Conservation (phyloP, 2,888 invertebrate genomes). For the Lasioglossum figueresi region DNA sequence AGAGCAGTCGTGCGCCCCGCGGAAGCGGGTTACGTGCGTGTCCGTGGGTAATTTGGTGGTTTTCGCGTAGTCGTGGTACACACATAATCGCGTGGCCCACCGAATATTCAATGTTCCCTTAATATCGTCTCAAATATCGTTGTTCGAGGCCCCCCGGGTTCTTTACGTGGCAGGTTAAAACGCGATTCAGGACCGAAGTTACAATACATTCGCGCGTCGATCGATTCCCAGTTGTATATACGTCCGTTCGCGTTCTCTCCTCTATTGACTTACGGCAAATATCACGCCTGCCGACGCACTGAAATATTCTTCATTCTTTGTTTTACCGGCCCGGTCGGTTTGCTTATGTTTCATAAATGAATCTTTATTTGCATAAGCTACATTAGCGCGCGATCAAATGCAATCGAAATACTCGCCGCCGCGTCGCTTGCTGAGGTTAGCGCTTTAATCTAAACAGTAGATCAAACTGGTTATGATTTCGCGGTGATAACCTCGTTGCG, state of each 20-base stretch:
- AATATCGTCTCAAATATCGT: slow-evolving; percentile 15
- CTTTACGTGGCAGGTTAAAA: slow-evolving; percentile 1
- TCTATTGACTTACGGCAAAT: slow-evolving; percentile 39
- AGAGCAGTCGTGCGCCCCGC: slow-evolving; percentile 9
- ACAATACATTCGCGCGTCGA: slow-evolving; percentile 31
- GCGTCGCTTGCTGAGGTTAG: not conserved
- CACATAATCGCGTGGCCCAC: slow-evolving; percentile 23
- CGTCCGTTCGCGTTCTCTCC: slow-evolving; percentile 15
- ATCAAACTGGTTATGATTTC: not conserved
- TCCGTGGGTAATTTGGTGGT: slow-evolving; percentile 40
- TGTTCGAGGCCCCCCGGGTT: not conserved
- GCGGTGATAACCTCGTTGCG: not conserved
- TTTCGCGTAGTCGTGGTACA: slow-evolving; percentile 36
- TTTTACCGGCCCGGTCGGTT: not conserved
- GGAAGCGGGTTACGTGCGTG: slow-evolving; percentile 53
- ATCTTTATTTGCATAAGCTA: slow-evolving; percentile 1
- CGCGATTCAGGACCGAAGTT: slow-evolving; percentile 14
- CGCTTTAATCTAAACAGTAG: not conserved
- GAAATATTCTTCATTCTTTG: slow-evolving; percentile 16
- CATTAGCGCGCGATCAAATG: not conserved
- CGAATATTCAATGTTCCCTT: slow-evolving; percentile 39
- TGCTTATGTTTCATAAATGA: not conserved
- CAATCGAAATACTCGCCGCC: not conserved
- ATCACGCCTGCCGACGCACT: slow-evolving; percentile 37
- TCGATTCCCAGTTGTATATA: slow-evolving; percentile 33